Conservation (phyloP, 2,113 vertebrate species). For the Coptodon bakossiorum region DNA sequence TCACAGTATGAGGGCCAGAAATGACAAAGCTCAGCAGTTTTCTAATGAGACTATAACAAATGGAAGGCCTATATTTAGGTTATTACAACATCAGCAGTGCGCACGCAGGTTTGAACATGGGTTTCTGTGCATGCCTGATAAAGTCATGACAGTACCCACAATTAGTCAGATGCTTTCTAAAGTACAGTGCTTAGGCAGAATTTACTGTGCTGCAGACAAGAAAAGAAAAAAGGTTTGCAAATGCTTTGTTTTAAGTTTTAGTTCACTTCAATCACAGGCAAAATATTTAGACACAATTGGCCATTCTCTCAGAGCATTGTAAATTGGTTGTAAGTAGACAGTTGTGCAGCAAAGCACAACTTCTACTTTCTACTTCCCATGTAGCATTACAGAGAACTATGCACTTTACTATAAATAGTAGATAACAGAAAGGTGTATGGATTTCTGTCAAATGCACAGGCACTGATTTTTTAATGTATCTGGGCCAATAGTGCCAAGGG, state of each 20-base stretch:
- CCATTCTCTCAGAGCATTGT: neutral
- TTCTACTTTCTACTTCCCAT: neutral
- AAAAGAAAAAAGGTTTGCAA: neutral
- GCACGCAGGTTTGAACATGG: neutral
- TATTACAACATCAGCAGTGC: conserved; percentile 15
- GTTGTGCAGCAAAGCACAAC: neutral
- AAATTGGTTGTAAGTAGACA: neutral
- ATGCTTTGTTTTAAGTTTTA: neutral
- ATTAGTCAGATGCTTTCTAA: neutral
- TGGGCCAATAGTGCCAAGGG: neutral
- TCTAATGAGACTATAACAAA: conserved; percentile 58
- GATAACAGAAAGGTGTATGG: neutral
- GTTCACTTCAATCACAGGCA: neutral
- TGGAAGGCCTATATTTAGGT: conserved; percentile 35
- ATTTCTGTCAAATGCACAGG: neutral
- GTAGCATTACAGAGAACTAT: neutral
- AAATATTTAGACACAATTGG: neutral
- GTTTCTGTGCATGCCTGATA: conserved; percentile 1
- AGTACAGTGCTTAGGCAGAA: neutral
- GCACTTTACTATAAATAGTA: neutral
- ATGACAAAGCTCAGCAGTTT: conserved; percentile 60
- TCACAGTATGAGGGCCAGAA: conserved; percentile 50
- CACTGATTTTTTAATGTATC: neutral
- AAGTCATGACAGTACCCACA: neutral
- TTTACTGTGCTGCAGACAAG: neutral